Evolutionary conservation across 2,113 vertebrate genomes (phyloP).

Genomic region (Pristiophorus japonicus): DNA sequence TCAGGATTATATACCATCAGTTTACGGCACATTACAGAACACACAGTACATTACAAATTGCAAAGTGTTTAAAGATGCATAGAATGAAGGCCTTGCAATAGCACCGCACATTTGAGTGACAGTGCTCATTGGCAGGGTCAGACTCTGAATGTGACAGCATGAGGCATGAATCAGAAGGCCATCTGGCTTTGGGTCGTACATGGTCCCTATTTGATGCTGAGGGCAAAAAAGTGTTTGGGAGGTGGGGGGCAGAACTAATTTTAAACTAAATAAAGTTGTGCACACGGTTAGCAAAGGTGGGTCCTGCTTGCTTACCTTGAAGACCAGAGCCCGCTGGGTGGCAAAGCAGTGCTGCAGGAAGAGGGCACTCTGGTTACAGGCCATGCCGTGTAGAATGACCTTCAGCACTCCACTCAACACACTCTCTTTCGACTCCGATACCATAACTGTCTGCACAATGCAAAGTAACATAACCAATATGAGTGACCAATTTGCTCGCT

Average conservation of each 20-base stretch:
- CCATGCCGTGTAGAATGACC: conserved; percentile 79
- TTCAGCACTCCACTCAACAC: conserved; percentile 71
- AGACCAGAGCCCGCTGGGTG: conserved; percentile 79
- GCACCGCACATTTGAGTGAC: not conserved
- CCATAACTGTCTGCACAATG: conserved; percentile 68
- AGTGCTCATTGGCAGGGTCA: not conserved
- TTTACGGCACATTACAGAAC: not conserved
- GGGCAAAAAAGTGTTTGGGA: not conserved
- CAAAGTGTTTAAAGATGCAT: not conserved
- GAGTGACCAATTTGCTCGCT: not conserved
- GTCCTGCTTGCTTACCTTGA: conserved; percentile 60
- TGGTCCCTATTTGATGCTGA: not conserved
- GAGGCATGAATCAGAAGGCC: not conserved
- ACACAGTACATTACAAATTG: not conserved
- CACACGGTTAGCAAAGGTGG: not conserved
- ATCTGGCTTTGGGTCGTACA: not conserved
- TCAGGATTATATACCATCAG: not conserved
- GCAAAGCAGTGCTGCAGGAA: conserved; percentile 86
- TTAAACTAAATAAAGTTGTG: not conserved
- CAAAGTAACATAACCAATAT: conserved; percentile 31
- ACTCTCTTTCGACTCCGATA: conserved; percentile 80
- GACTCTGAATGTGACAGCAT: not conserved
- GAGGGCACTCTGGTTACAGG: conserved; percentile 75
- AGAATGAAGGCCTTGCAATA: no score
- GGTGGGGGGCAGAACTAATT: not conserved